A percentile compares a stretch with the other conserved stretches of the same genome.
Evolutionary conservation across 2,797 vertebrate genomes (phyloP).

Genomic region (Danio kyathit): DNA sequence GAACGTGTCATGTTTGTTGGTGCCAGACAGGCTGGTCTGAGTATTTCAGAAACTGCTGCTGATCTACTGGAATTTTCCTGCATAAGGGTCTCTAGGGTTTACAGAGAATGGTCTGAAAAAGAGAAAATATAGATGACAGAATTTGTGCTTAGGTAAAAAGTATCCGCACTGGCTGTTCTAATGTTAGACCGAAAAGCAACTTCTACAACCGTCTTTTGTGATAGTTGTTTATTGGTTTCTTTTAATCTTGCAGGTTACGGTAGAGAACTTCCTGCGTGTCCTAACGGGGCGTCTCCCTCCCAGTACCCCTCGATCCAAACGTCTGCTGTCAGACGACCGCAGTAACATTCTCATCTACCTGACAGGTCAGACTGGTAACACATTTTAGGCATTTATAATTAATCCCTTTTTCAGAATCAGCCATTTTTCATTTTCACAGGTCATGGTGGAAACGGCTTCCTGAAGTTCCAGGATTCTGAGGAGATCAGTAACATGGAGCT

Average conservation of each 20-base stretch:
- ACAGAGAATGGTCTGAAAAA: too few relatives aligned
- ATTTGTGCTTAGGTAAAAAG: too few relatives aligned
- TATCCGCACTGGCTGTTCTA: too few relatives aligned
- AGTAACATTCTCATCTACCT: slow-evolving; percentile 99
- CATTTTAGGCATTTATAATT: background rate
- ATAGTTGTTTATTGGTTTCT: background rate
- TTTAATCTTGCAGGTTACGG: slow-evolving; percentile 85
- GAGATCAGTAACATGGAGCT: slow-evolving; percentile 99
- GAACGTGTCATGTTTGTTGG: too few relatives aligned
- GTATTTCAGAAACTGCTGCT: too few relatives aligned
- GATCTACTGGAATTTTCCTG: too few relatives aligned
- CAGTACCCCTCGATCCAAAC: slow-evolving; percentile 94
- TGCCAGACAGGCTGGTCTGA: too few relatives aligned
- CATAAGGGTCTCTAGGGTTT: too few relatives aligned
- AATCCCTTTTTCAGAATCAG: background rate
- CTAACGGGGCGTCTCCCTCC: slow-evolving; percentile 93
- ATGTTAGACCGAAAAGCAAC: too few relatives aligned
- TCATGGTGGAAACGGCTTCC: slow-evolving; percentile 96
- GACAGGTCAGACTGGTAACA: slow-evolving; percentile 82
- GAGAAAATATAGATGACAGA: too few relatives aligned
- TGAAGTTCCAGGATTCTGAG: slow-evolving; percentile 99
- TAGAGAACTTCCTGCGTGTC: slow-evolving; percentile 96
- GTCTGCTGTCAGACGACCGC: slow-evolving; percentile 95
- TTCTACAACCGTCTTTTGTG: too few relatives aligned
- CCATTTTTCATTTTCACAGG: slow-evolving; percentile 73